phyloP scores from a whole-genome alignment of 2,797 vertebrate species.

The Ataeniobius toweri region DNA sequence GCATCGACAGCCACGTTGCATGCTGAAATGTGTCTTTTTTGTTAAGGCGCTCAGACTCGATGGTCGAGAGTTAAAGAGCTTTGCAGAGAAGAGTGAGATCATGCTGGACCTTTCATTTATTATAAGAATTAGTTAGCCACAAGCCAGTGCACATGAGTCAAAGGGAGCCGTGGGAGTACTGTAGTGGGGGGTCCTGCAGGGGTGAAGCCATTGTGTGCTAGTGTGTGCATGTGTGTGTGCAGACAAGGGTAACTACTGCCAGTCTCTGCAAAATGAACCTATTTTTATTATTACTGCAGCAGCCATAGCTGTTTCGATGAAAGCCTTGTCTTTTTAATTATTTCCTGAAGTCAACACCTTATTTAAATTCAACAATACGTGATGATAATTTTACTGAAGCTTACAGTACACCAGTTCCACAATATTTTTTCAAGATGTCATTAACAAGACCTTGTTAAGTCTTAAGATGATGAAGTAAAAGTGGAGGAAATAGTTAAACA shows the following conservation, averaged over 20 bases:
- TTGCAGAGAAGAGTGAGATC: conserved; percentile 68
- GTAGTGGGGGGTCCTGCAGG: conserved; percentile 67
- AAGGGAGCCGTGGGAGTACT: conserved; percentile 69
- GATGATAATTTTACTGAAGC: background rate
- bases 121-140: conserved; percentile 77
- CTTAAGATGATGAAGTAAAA: background rate
- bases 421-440: background rate
- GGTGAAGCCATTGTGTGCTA: conserved; percentile 51
- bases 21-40: conserved; percentile 52
- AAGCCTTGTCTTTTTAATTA: conserved; percentile 53
- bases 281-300: conserved; percentile 44
- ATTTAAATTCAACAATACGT: background rate
- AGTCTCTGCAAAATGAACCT: conserved; percentile 49
- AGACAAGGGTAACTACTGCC: conserved; percentile 56
- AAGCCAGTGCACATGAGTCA: conserved; percentile 78
- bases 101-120: conserved; percentile 74
- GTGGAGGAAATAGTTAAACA: background rate
- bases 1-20: conserved; percentile 32
- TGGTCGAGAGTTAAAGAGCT: conserved; percentile 61
- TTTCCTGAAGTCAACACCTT: conserved; percentile 15
- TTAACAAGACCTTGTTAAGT: background rate
- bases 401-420: background rate
- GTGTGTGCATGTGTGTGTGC: conserved; percentile 30
- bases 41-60: conserved; percentile 44
- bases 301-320: conserved; percentile 35